Conservation (phyloP, 1,140 invertebrate species). For the Papilio dardanus region DNA sequence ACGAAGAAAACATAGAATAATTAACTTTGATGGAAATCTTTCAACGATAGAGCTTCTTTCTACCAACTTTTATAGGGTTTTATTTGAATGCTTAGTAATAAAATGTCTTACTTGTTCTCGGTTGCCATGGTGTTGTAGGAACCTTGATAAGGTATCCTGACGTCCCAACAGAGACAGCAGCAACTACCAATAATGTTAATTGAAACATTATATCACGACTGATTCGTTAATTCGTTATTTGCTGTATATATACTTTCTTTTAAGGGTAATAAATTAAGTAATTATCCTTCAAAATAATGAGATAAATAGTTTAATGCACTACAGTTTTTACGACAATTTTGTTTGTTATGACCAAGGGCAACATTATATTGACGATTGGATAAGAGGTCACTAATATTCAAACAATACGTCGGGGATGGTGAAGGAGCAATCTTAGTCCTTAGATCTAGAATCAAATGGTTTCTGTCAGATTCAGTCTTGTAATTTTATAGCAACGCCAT, state of each 20-base stretch:
- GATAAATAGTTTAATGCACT: slow-evolving; percentile 46
- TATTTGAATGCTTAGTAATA: background rate
- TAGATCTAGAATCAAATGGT: no score
- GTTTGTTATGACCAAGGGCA: slow-evolving; percentile 18
- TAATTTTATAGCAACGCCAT: background rate
- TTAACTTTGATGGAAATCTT: background rate
- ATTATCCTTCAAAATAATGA: slow-evolving; percentile 48
- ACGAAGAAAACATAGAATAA: background rate
- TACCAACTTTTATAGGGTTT: background rate
- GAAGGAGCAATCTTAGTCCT: background rate
- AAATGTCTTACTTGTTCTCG: slow-evolving; percentile 48
- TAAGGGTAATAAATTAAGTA: slow-evolving; percentile 43
- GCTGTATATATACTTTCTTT: slow-evolving; percentile 35
- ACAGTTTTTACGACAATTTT: slow-evolving; percentile 36
- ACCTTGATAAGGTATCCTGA: slow-evolving; percentile 66
- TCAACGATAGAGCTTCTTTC: background rate
- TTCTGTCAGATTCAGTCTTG: no score
- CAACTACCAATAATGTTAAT: slow-evolving; percentile 53
- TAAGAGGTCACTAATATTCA: background rate
- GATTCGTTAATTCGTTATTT: slow-evolving; percentile 38
- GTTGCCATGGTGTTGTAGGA: slow-evolving; percentile 47
- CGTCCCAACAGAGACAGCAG: slow-evolving; percentile 38
- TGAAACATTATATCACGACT: slow-evolving; percentile 57
- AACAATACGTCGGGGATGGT: background rate
- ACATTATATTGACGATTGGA: slow-evolving; percentile 13